These are phyloP conservation scores for Sebastes taczanowskii DNA, from an alignment of 2,797 vertebrate species.

Conservation along the genomic window DNA sequence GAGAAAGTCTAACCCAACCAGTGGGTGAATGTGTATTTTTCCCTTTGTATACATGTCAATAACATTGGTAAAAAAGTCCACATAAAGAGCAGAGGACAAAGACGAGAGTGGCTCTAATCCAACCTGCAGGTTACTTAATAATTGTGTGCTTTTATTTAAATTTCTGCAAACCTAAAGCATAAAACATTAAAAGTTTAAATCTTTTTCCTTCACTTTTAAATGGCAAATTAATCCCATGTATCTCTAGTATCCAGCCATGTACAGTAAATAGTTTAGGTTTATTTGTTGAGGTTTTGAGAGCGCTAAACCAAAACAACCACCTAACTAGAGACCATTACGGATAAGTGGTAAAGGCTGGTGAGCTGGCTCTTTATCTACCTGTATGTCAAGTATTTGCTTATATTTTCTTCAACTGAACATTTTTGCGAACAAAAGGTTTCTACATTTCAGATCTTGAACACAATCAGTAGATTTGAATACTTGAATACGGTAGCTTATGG, in stretches of 20 bases:
- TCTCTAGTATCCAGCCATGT: neutral
- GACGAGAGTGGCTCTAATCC: neutral
- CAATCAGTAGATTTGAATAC: too few species aligned
- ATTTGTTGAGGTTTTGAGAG: neutral
- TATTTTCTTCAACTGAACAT: neutral
- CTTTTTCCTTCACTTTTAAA: neutral
- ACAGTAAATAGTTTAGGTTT: neutral
- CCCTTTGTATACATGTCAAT: neutral
- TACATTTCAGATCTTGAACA: constrained; percentile 17
- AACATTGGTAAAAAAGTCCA: neutral
- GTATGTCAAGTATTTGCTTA: neutral
- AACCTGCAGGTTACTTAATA: neutral
- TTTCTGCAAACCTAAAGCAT: neutral
- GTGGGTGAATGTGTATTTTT: neutral
- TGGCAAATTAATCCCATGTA: neutral
- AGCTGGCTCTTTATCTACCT: neutral
- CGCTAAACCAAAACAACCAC: neutral
- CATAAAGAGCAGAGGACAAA: neutral
- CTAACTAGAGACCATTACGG: neutral
- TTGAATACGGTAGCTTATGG: constrained; percentile 5
- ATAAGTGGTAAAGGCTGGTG: neutral
- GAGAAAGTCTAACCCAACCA: too few species aligned
- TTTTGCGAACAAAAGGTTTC: constrained; percentile 24
- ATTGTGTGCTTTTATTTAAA: neutral
- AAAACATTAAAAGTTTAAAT: neutral